These are phyloP conservation scores for Gymnopithys bicolor DNA, from an alignment of 2,797 vertebrate species.

Conservation along the genomic window DNA sequence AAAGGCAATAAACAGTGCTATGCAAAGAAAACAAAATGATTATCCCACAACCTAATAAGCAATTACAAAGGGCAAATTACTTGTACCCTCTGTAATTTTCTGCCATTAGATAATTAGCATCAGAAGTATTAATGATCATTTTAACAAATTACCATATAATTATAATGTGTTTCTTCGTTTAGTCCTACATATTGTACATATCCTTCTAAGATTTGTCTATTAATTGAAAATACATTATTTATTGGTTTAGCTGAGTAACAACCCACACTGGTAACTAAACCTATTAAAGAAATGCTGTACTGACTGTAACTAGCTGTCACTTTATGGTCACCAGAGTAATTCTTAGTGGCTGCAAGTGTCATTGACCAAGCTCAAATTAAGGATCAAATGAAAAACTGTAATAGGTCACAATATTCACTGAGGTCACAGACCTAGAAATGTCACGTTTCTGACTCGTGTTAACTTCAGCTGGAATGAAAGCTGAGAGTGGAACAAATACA, in stretches of 20 bases:
- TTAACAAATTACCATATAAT: constrained; percentile 57
- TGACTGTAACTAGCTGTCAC: background rate
- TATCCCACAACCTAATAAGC: constrained; percentile 29
- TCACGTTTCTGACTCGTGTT: background rate
- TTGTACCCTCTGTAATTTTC: constrained; percentile 55
- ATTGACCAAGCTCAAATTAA: constrained; percentile 29
- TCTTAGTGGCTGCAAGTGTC: background rate
- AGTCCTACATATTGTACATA: constrained; percentile 1
- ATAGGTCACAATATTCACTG: background rate
- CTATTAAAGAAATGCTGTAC: background rate
- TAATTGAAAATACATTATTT: constrained; percentile 49
- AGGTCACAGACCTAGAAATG: constrained; percentile 30
- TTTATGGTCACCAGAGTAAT: background rate
- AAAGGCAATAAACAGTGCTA: constrained; percentile 4
- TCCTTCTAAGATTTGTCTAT: constrained; percentile 47
- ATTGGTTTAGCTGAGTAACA: background rate
- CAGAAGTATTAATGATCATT: constrained; percentile 62
- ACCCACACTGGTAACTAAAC: background rate
- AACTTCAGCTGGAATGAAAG: background rate
- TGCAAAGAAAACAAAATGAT: constrained; percentile 58
- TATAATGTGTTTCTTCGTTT: constrained; percentile 56
- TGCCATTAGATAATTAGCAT: constrained; percentile 63
- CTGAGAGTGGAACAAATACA: constrained; percentile 22
- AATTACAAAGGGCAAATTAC: constrained; percentile 47
- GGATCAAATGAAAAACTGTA: constrained; percentile 9